Conservation (phyloP, 2,888 invertebrate species). For the Pterobdella sp. region DNA sequence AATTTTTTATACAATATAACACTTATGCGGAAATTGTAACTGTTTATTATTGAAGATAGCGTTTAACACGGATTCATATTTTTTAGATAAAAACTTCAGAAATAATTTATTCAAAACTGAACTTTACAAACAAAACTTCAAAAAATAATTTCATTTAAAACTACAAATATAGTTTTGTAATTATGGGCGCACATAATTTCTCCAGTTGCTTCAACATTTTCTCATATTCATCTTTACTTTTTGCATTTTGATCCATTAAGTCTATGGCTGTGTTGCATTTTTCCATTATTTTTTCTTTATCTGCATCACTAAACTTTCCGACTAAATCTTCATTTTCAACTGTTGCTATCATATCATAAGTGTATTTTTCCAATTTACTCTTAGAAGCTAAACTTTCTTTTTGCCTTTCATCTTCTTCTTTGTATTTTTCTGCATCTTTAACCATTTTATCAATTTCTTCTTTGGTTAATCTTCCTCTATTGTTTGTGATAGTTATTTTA, state of each 20-base stretch:
- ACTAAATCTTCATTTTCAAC: not conserved
- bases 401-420: conserved; percentile 63
- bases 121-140: not conserved
- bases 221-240: not conserved
- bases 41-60: not conserved
- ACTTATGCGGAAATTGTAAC: conserved; percentile 14
- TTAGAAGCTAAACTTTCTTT: conserved; percentile 60
- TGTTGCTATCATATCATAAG: not conserved
- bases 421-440: conserved; percentile 53
- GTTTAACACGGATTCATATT: not conserved
- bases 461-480: conserved; percentile 13
- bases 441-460: conserved; percentile 31
- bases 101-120: not conserved
- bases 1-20: not conserved
- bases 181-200: not conserved
- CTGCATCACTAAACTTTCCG: not conserved
- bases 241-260: not conserved
- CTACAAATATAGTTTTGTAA: not conserved
- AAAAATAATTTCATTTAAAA: not conserved
- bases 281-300: not conserved
- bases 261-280: not conserved
- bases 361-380: conserved; percentile 60
- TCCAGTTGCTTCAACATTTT: not conserved
- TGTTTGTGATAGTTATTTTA: conserved; percentile 8
- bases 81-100: not conserved